phyloP scores from a whole-genome alignment of 1,140 invertebrate species.

The Dendroctonus valens region DNA sequence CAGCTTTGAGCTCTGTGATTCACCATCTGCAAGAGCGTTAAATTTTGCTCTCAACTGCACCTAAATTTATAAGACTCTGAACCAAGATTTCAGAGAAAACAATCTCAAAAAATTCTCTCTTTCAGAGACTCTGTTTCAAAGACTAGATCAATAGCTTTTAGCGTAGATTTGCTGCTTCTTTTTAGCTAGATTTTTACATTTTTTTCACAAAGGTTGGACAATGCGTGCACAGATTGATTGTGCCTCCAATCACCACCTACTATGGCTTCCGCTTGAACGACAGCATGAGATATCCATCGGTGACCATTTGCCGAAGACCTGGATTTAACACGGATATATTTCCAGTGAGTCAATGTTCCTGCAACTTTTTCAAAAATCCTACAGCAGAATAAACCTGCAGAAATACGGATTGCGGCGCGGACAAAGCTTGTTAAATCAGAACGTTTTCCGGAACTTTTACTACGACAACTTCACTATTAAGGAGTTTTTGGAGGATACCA shows the following conservation, averaged over 20 bases:
- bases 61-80: neutral
- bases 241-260: slow-evolving; percentile 62
- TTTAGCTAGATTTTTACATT: neutral
- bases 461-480: slow-evolving; percentile 31
- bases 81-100: neutral
- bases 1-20: neutral
- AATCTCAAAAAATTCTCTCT: too few relatives aligned
- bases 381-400: slow-evolving; percentile 26
- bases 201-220: slow-evolving; percentile 52
- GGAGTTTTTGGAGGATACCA: slow-evolving; percentile 37
- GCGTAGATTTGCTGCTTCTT: too few relatives aligned
- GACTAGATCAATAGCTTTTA: too few relatives aligned
- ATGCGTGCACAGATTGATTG: slow-evolving; percentile 57
- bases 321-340: slow-evolving; percentile 58
- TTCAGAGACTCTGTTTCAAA: too few relatives aligned
- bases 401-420: slow-evolving; percentile 32
- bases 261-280: slow-evolving; percentile 62
- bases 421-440: slow-evolving; percentile 1
- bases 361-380: slow-evolving; percentile 3
- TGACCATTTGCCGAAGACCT: slow-evolving; percentile 62
- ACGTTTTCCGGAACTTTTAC: slow-evolving; percentile 33
- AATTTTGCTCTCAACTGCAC: neutral
- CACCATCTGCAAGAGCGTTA: neutral
- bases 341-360: slow-evolving; percentile 45
- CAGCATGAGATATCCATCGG: slow-evolving; percentile 60